Base-by-base conservation (phyloP, 2,888 invertebrate species). In the Lycophotia porphyrea region DNA sequence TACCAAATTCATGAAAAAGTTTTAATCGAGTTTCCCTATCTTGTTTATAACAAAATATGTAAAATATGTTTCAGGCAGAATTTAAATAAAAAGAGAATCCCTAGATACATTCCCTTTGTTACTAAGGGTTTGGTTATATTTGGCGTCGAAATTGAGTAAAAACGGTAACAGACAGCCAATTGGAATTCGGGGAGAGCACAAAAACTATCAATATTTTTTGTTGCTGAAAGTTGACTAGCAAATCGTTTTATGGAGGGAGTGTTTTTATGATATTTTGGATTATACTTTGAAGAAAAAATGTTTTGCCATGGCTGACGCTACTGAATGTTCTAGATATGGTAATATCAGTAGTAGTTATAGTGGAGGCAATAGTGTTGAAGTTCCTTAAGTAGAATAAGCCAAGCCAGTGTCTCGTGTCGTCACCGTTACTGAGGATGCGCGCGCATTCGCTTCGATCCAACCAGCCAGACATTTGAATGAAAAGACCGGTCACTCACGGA, bases 401-500 rank as follows among this genome's bases (percentile, higher is more conserved):
- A 81, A 89, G 71, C 84, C 82, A 87, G 81, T 86, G 85, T 87
- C 85, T 88, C 78, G 86, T 89, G 84, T 87, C 87, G 88, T 88
- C 85, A 88, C 82, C 82, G 85, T 78, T 81, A 78, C 83, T 79
- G 80, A 78, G 83, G 79, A 74, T 95, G 96, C 96, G 96, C 96
- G 96, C 96, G 96, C 95, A 96, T 68, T 81, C 87, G 85, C 93
- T 93, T 94, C 96, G 96, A 95, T 96, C 95, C 94, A 89, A 70
- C 78, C 80, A 87, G 85, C 87, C 90, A 89, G 86, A 86, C 88
- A 88, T 88, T 91, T 95, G 93, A 95, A 95, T 95, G 95, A 95
- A 95, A 92, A 90, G 90, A 91, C 91, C 89, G 92, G 92, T 91
- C 92, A 93, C 92, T 92, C 90, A 90, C 87, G 87, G 88, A 90